Percentiles rank a stretch among this genome's conserved stretches.
Evolutionary conservation across 1,140 invertebrate species (phyloP).

Genomic region (Conopomorpha cramerella): DNA sequence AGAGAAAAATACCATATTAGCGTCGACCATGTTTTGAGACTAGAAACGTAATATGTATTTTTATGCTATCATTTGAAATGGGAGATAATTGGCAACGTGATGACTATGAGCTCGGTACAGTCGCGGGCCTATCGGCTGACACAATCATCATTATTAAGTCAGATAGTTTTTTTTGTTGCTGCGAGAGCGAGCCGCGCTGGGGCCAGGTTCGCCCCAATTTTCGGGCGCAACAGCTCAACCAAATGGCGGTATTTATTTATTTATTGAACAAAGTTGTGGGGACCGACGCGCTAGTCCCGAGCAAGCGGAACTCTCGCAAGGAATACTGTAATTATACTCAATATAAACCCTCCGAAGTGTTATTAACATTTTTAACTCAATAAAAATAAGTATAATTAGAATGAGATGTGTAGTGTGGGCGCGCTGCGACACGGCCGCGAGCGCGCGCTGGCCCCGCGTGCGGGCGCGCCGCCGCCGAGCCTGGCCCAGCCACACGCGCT

Average conservation of each 20-base stretch:
- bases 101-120: no score
- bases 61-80: conserved; percentile 23
- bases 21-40: conserved; percentile 9
- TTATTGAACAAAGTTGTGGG: no score
- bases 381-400: conserved; percentile 13
- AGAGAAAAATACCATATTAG: not conserved
- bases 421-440: no score
- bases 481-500: no score
- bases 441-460: no score
- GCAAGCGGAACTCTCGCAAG: conserved; percentile 10
- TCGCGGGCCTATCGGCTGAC: no score
- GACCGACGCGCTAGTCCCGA: no score
- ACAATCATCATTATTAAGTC: no score
- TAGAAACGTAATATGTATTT: conserved; percentile 26
- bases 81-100: conserved; percentile 25
- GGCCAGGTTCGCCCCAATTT: conserved; percentile 1
- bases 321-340: conserved; percentile 22
- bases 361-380: conserved; percentile 16
- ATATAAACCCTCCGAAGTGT: conserved; percentile 13
- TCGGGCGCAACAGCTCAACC: conserved; percentile 2
- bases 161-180: not conserved
- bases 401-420: no score
- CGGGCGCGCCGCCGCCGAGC: no score
- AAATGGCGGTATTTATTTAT: no score
- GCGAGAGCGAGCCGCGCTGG: no score